Base-by-base conservation (phyloP, 2,888 invertebrate genomes). In the Lasioglossum leucozonium region DNA sequence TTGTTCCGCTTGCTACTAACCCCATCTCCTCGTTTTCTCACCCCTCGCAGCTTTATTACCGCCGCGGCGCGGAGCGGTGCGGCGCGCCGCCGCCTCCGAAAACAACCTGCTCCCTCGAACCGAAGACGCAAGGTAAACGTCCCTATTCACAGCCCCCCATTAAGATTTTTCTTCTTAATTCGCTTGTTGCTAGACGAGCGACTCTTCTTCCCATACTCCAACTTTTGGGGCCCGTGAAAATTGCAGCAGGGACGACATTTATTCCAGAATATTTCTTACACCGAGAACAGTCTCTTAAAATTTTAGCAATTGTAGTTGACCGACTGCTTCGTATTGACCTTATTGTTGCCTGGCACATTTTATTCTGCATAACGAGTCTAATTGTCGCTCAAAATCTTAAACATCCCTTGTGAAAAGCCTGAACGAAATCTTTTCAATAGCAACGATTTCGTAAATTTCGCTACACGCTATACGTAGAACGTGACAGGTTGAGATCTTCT, bases 71-170 rank as follows among this genome's bases (percentile, higher is more conserved):
- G n/a, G n/a, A n/a, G n/a, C n/a, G n/a, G n/a, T n/a, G n/a, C n/a
- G n/a, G n/a, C n/a, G n/a, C n/a, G n/a, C n/a, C n/a, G 80, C 77
- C 73, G 77, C 74, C 83, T 79, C 69, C 26, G 85, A 84, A 34
- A 81, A 75, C 73, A 78, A 84, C 78, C 82, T 72, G 82, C 78
- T 85, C 77, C 78, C 76, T 88, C 72, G 79, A 81, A 77, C 44
- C 86, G 40, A 65, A 69, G 62, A 37, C 34, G 69, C 51, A 42
- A 62, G 62, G 62, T 62, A 62, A 62, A 62, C 62, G 62, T 62
- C 62, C 62, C 62, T 62, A 62, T 62, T 30, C 62, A 13, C 30
- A 30, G 62, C 62, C 62, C 34, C 8, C 18, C 47, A 62, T 62
- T 62, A 30, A 30, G 30, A 30, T 30, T 62, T 34, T 30, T 62